Conservation (phyloP, 2,797 vertebrate species). For the Cyclopterus lumpus region DNA sequence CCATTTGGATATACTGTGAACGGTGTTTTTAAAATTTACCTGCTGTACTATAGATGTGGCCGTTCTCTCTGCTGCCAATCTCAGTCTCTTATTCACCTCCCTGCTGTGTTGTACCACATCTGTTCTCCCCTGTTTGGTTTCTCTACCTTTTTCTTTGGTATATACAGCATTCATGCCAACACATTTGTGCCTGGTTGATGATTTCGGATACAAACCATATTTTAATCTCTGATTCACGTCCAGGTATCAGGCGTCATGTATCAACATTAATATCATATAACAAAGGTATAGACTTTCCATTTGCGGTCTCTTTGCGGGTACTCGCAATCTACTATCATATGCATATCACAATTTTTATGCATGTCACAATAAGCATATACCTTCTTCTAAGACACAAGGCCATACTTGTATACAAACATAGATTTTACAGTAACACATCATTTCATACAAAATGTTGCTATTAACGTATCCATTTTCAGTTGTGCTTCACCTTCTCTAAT, state of each 20-base stretch:
- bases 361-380: background rate
- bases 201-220: background rate
- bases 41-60: background rate
- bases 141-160: background rate
- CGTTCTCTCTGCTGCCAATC: background rate
- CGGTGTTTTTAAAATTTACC: background rate
- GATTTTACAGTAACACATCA: background rate
- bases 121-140: background rate
- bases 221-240: background rate
- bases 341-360: background rate
- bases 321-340: background rate
- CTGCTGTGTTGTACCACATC: background rate
- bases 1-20: background rate
- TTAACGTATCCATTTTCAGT: constrained; percentile 8
- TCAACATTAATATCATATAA: background rate
- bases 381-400: background rate
- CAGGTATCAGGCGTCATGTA: background rate
- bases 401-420: background rate
- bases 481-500: background rate
- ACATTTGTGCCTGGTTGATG: background rate
- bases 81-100: background rate
- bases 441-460: background rate
- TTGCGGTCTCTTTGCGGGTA: background rate
- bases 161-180: background rate
- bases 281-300: background rate